Percentiles rank a stretch among this genome's conserved stretches.
Conservation (phyloP, 1,140 invertebrate genomes). For the Drosophila orena region DNA sequence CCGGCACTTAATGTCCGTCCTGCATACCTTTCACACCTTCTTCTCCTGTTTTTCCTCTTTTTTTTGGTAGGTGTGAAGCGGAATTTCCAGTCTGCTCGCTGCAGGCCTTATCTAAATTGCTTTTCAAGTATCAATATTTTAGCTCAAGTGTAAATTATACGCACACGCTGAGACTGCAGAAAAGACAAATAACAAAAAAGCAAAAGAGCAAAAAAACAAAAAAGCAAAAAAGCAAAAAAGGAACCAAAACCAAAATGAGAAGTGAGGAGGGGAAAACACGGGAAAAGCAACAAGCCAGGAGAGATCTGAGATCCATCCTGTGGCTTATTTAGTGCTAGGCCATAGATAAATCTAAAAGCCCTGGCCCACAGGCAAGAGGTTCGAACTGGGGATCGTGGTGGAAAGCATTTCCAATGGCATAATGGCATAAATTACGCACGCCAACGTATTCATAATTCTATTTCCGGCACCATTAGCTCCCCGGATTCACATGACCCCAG, state of each 20-base stretch:
- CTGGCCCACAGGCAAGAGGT: conserved; percentile 9
- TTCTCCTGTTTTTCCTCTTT: background rate
- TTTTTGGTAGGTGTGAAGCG: conserved; percentile 81
- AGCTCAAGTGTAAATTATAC: conserved; percentile 84
- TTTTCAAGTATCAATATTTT: conserved; percentile 85
- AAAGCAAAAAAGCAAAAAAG: no score
- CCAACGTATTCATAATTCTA: conserved; percentile 82
- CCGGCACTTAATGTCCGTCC: conserved; percentile 48
- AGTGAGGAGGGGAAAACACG: background rate
- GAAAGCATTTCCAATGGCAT: conserved; percentile 68
- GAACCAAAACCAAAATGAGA: background rate
- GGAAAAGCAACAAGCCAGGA: background rate
- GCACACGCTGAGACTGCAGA: conserved; percentile 52
- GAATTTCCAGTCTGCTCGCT: conserved; percentile 74
- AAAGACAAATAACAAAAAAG: background rate
- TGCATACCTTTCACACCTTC: conserved; percentile 71
- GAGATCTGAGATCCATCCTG: conserved; percentile 23
- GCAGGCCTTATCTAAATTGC: conserved; percentile 83
- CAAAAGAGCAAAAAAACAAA: no score
- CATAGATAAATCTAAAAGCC: conserved; percentile 82
- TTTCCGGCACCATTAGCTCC: conserved; percentile 77
- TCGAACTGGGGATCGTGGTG: conserved; percentile 19
- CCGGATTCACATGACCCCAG: conserved; percentile 48
- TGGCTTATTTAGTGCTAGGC: conserved; percentile 76
- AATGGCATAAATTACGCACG: conserved; percentile 77